Evolutionary conservation across 2,113 vertebrate genomes (phyloP), one percentile per base, ranked within the genome.

Genomic region (Sander lucioperca): DNA sequence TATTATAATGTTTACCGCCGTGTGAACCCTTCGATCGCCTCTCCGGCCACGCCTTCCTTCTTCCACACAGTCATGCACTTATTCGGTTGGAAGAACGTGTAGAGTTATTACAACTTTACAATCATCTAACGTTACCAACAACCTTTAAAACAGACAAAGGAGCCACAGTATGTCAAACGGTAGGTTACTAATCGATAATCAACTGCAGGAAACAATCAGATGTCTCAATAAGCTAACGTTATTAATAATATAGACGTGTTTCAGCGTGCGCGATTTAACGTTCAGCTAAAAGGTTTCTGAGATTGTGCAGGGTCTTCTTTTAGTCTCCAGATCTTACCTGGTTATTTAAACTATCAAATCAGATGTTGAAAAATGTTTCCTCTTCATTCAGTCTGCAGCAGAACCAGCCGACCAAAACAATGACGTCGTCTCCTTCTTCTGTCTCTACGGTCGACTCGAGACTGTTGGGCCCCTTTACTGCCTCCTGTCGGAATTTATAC

Each of bases 401-500:
- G 7, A 27, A 21, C 30, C 27, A 48, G 30, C 1, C 8, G 15
- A 74, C 9, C 53, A 68, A 43, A 79, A 79, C 63, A 84, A 69
- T 4, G 56, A 39, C 19, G 45, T 6, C 48, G 1, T 33, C 21
- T 23, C 11, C 78, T 64, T 90, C 77, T n/a, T 50, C 36, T 68
- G 14, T 56, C 11, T 36, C 19, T 11, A 1, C 12, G 3, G 9
- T 2, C 0, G 15, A 43, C 11, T 3, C 5, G 0, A 36, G 16
- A 15, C 47, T 3, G 1, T 5, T 6, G 13, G 25, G 1, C 4
- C 1, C 1, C 66, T 64, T 1, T 72, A 48, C 72, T 80, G 76
- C 76, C 82, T 5, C 64, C 85, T 77, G 5, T 2, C 3, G 80
- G 39, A 6, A 33, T 43, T 10, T 10, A 0, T 43, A 43, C 9